Percentiles rank a stretch among this genome's conserved stretches.
Conservation (phyloP, 2,888 invertebrate species). For the Notocelia uddmanniana region DNA sequence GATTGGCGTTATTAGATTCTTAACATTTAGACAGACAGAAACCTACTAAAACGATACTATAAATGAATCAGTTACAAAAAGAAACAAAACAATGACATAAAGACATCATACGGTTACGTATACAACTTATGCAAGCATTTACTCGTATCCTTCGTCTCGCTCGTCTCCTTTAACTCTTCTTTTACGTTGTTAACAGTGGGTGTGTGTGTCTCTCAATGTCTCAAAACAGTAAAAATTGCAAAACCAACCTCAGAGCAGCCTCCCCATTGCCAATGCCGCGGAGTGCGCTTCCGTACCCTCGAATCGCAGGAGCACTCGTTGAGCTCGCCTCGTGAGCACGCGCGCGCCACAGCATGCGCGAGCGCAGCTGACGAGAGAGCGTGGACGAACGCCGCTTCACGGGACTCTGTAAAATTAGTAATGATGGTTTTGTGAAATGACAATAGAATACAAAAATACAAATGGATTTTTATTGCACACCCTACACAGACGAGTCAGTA, state of each 20-base stretch:
- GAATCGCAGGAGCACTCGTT: conserved; percentile 96
- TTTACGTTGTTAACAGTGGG: neutral
- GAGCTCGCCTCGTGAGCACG: conserved; percentile 94
- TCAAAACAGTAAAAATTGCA: neutral
- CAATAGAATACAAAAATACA: too few species aligned
- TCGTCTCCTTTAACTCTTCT: too few species aligned
- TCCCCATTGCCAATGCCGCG: conserved; percentile 96
- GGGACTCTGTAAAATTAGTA: conserved; percentile 88
- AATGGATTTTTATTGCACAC: too few species aligned
- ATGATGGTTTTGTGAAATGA: neutral
- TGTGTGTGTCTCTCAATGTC: neutral
- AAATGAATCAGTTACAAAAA: too few species aligned
- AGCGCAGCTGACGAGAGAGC: conserved; percentile 96
- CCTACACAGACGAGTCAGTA: too few species aligned
- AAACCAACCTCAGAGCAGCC: conserved; percentile 95
- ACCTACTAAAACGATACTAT: too few species aligned
- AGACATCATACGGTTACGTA: too few species aligned
- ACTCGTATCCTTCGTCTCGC: too few species aligned
- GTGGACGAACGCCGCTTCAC: conserved; percentile 96
- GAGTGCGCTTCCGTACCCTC: conserved; percentile 90
- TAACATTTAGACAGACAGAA: too few species aligned
- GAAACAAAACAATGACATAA: too few species aligned
- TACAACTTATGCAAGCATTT: too few species aligned
- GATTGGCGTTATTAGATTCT: too few species aligned
- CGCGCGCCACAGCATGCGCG: conserved; percentile 94